Conservation (phyloP, 2,113 vertebrate genomes). For the Channa maculata region DNA sequence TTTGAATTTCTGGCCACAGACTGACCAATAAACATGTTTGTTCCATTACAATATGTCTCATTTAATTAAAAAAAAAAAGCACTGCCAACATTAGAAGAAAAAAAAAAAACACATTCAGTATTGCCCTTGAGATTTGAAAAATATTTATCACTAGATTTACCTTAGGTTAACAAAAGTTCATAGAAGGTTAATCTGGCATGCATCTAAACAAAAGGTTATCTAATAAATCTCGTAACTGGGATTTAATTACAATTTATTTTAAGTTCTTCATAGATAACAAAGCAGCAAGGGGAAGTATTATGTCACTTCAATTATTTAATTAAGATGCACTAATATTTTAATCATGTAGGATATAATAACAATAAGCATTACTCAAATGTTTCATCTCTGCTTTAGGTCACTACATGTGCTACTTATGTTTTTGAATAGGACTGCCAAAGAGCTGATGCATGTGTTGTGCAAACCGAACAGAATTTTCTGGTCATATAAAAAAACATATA, state of each 20-base stretch:
- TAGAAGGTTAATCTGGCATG: not conserved
- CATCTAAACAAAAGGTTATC: no score
- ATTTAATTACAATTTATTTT: no score
- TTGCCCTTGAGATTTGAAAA: not conserved
- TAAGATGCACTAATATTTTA: no score
- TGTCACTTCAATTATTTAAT: not conserved
- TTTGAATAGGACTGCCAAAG: not conserved
- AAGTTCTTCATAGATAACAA: not conserved
- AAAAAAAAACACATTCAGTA: no score
- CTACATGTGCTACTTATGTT: not conserved
- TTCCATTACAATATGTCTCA: not conserved
- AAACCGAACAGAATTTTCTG: slow-evolving; percentile 6
- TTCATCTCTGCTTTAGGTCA: not conserved
- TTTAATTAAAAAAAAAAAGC: not conserved
- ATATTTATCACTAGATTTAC: not conserved
- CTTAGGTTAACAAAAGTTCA: not conserved
- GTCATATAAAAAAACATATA: not conserved
- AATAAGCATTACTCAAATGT: not conserved
- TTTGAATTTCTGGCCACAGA: not conserved
- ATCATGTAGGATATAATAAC: not conserved
- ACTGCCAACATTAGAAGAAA: no score
- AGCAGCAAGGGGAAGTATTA: not conserved
- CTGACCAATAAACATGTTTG: not conserved
- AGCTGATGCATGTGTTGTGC: not conserved
- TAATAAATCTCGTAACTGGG: no score